Percentiles rank a stretch among this genome's conserved stretches.
Conservation (phyloP, 2,113 vertebrate genomes). For the Tetraodon nigroviridis region DNA sequence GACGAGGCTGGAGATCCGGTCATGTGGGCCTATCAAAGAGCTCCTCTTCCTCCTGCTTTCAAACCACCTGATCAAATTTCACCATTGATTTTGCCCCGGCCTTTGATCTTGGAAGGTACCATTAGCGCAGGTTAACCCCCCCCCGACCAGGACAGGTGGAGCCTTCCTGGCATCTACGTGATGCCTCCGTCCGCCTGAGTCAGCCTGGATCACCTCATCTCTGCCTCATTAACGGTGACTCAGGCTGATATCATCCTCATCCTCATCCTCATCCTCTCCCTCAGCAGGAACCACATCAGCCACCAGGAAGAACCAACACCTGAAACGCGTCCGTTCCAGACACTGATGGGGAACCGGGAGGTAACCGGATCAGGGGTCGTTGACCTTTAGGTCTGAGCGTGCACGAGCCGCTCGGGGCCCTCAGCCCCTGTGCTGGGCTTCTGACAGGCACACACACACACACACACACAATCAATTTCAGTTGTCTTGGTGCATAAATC, state of each 20-base stretch:
- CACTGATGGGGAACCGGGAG: too few species aligned
- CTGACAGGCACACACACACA: conserved; percentile 8
- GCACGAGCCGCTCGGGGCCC: not conserved
- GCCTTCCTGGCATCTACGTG: conserved; percentile 45
- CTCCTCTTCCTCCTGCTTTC: not conserved
- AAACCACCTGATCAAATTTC: too few species aligned
- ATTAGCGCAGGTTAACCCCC: conserved; percentile 12
- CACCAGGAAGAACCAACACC: not conserved
- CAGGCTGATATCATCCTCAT: conserved; percentile 15
- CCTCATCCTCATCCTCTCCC: not conserved
- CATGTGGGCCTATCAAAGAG: too few species aligned
- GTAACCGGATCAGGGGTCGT: too few species aligned
- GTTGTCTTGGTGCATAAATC: too few species aligned
- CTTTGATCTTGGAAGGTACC: too few species aligned
- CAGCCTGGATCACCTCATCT: conserved; percentile 36
- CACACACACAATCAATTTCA: too few species aligned
- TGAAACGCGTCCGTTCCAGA: too few species aligned
- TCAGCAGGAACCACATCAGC: not conserved
- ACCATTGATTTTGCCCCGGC: too few species aligned
- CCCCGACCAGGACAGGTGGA: conserved; percentile 34
- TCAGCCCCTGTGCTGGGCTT: conserved; percentile 17
- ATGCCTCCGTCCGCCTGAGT: conserved; percentile 48
- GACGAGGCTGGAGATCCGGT: not conserved
- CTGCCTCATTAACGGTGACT: conserved; percentile 7
- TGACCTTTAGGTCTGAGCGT: too few species aligned